Conservation (phyloP, 2,797 vertebrate species). For the Argentina silus region DNA sequence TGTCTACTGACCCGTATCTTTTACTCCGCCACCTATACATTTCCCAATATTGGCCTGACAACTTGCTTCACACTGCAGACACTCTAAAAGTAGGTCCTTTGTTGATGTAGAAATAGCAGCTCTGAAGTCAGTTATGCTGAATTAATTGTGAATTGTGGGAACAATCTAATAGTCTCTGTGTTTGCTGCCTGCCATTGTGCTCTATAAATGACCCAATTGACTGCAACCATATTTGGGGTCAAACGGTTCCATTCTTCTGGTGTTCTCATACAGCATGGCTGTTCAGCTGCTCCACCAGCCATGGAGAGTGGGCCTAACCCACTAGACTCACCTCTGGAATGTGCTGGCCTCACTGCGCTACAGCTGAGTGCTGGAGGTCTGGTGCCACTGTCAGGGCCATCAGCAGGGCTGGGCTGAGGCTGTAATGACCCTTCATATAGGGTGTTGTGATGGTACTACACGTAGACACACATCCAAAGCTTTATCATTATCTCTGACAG, state of each 20-base stretch:
- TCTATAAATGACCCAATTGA: constrained; percentile 64
- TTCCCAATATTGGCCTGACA: not conserved
- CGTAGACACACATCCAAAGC: too few species aligned
- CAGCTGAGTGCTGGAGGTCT: not conserved
- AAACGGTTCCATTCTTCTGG: constrained; percentile 50
- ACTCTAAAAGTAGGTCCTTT: constrained; percentile 44
- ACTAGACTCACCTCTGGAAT: constrained; percentile 29
- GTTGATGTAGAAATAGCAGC: constrained; percentile 42
- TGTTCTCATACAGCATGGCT: constrained; percentile 33
- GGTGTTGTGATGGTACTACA: too few species aligned
- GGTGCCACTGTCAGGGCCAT: constrained; percentile 10
- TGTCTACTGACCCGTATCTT: not conserved
- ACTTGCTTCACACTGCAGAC: constrained; percentile 9
- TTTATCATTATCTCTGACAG: too few species aligned
- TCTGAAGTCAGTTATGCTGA: constrained; percentile 65
- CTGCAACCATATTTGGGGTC: constrained; percentile 58
- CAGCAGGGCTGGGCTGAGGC: not conserved
- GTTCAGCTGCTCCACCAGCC: constrained; percentile 33
- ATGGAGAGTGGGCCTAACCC: not conserved
- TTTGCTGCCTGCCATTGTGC: constrained; percentile 60
- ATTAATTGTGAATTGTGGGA: constrained; percentile 69
- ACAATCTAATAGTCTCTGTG: constrained; percentile 67
- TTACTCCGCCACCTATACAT: constrained; percentile 11
- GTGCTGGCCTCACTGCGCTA: not conserved
- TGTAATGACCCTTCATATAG: too few species aligned